Base-by-base conservation (phyloP, 2,888 invertebrate genomes). In the Odontomyia ornata region DNA sequence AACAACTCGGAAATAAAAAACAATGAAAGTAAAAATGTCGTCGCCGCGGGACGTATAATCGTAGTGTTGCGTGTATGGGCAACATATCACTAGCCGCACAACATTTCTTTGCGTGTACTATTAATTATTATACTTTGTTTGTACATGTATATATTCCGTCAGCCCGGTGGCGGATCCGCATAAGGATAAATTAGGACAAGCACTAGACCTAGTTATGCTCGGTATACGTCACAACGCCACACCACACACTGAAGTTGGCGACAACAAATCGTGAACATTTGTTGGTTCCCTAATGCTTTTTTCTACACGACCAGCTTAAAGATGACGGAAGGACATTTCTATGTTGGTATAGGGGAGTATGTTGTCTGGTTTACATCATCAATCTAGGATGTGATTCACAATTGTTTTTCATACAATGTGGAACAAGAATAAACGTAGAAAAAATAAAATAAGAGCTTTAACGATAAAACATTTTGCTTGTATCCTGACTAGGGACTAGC, bases 141-240 rank as follows among this genome's bases (percentile, higher is more conserved):
- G 13, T 43, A 43, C 13, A 52, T 13, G 2, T 52, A 52, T 52
- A 18, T 52, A 4, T 52, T 52, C 52, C 15, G 18, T 13, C 3
- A 52, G 15, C 52, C 52, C n/a, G 52, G 15, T 18, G 18, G 52
- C 18, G 52, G 52, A 18, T 52, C 52, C 52, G 52, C 52, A 18
- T 52, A 52, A 52, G n/a, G n/a, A 52, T n/a, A 9, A 52, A 52
- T 4, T 52, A 52, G 15, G 52, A 52, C 52, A 52, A 52, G 52
- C 52, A n/a, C 15, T n/a, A 52, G 52, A 52, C 52, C 18, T 52
- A 13, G 52, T 52, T 52, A 60, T 23, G 60, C 18, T 60, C 60
- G 21, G 60, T 65, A 65, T 43, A 13, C 65, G 65, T 65, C 65
- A 65, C 43, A 4, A 65, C 43, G 65, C 65, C 65, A 65, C 65